Conservation (phyloP, 2,888 invertebrate species). For the Craniophora ligustri region DNA sequence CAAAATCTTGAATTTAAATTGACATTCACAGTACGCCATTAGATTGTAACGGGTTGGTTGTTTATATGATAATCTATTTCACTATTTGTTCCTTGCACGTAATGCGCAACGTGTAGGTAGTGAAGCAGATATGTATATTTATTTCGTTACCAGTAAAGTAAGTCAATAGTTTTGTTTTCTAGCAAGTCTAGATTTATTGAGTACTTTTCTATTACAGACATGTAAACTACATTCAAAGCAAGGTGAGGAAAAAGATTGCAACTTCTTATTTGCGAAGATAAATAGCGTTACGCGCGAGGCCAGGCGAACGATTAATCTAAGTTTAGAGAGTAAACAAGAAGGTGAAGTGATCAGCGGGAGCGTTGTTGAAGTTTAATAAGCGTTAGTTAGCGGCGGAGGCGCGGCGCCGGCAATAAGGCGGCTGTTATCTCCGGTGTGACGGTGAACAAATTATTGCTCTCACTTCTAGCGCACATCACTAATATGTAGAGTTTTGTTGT, state of each 20-base stretch:
- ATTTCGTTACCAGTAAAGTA: slow-evolving; percentile 19
- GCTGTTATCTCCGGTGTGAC: slow-evolving; percentile 83
- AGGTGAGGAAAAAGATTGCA: slow-evolving; percentile 33
- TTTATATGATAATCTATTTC: slow-evolving; percentile 65
- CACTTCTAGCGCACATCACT: slow-evolving; percentile 54
- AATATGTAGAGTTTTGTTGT: slow-evolving; percentile 51
- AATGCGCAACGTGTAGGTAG: slow-evolving; percentile 38
- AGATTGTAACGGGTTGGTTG: slow-evolving; percentile 50
- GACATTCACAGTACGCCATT: slow-evolving; percentile 50
- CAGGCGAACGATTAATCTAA: slow-evolving; percentile 85
- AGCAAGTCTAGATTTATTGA: slow-evolving; percentile 34
- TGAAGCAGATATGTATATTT: slow-evolving; percentile 23
- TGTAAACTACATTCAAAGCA: slow-evolving; percentile 38
- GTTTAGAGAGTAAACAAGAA: slow-evolving; percentile 86
- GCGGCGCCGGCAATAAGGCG: slow-evolving; percentile 81
- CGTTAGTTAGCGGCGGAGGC: slow-evolving; percentile 83
- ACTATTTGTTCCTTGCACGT: slow-evolving; percentile 58
- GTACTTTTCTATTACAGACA: slow-evolving; percentile 24
- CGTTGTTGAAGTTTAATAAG: slow-evolving; percentile 88
- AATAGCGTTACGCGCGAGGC: slow-evolving; percentile 72
- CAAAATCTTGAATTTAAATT: slow-evolving; percentile 34
- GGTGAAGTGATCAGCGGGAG: slow-evolving; percentile 87
- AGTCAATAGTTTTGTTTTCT: slow-evolving; percentile 45
- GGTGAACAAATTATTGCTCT: slow-evolving; percentile 73
- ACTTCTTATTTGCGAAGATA: slow-evolving; percentile 70